These are phyloP conservation scores for Lagria hirta DNA, from an alignment of 2,888 invertebrate species.

Conservation along the genomic window DNA sequence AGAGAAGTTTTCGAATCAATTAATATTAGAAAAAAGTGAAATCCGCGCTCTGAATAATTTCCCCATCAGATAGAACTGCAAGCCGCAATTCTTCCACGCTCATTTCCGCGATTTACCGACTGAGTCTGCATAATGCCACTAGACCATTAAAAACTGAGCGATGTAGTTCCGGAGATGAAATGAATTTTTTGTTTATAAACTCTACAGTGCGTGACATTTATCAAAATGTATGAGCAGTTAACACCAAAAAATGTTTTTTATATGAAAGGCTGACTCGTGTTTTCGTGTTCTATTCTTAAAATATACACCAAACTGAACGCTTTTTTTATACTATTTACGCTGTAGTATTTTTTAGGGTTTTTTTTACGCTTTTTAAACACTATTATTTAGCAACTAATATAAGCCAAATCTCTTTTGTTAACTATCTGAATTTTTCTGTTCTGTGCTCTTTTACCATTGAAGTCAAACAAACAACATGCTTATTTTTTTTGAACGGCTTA, in stretches of 20 bases:
- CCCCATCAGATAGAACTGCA: conserved; percentile 20
- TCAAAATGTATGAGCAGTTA: conserved; percentile 24
- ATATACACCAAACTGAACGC: conserved; percentile 17
- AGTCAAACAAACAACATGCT: too few relatives aligned
- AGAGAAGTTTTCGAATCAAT: conserved; percentile 28
- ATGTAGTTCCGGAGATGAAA: conserved; percentile 28
- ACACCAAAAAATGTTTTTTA: too few relatives aligned
- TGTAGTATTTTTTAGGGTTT: too few relatives aligned
- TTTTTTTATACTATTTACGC: conserved; percentile 23
- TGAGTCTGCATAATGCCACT: conserved; percentile 30
- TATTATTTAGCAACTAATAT: too few relatives aligned
- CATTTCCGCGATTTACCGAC: conserved; percentile 39
- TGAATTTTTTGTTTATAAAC: conserved; percentile 35
- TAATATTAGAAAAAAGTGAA: conserved; percentile 10
- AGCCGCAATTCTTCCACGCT: conserved; percentile 34
- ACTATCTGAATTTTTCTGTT: too few relatives aligned
- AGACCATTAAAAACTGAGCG: conserved; percentile 30
- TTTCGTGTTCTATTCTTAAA: too few relatives aligned
- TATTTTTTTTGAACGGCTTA: too few relatives aligned
- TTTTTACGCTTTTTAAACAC: too few relatives aligned
- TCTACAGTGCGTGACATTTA: conserved; percentile 16
- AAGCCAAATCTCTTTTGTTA: too few relatives aligned
- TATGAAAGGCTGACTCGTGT: too few relatives aligned
- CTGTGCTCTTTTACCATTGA: too few relatives aligned
- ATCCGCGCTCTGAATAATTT: conserved; percentile 27